Conservation (phyloP, 2,113 vertebrate species). For the Cisticola juncidis region DNA sequence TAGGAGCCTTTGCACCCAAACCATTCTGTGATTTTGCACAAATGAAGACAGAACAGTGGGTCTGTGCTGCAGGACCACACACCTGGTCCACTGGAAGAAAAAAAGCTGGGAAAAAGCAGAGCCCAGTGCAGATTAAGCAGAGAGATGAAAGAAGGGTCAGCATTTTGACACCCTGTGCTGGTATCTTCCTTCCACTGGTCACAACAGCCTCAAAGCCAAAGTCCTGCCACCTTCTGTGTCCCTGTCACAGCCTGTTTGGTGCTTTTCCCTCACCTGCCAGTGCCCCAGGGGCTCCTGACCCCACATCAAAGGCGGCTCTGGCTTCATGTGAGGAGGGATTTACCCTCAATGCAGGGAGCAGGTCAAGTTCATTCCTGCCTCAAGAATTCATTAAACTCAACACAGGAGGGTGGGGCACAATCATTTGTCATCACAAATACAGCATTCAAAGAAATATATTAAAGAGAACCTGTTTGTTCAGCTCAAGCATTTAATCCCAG, state of each 20-base stretch:
- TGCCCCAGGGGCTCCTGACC: background rate
- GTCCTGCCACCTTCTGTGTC: background rate
- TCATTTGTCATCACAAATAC: conserved; percentile 55
- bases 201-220: background rate
- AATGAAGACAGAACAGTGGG: background rate
- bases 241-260: background rate
- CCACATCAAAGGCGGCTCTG: background rate
- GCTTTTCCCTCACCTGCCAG: background rate
- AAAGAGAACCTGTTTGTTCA: conserved; percentile 48
- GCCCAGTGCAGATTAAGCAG: background rate
- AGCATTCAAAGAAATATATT: conserved; percentile 9
- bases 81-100: background rate
- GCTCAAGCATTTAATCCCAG: conserved; percentile 20
- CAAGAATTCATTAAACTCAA: conserved; percentile 40
- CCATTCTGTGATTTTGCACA: background rate
- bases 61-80: background rate
- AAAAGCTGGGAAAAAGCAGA: background rate
- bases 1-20: background rate
- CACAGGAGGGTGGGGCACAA: conserved; percentile 41
- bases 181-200: background rate
- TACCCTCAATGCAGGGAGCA: background rate
- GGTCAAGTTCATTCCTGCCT: conserved; percentile 65
- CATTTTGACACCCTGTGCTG: background rate
- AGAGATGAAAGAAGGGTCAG: background rate
- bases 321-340: background rate